These are phyloP conservation scores for Peromyscus eremicus DNA, from an alignment of 2,797 vertebrate genomes.

Conservation along the genomic window DNA sequence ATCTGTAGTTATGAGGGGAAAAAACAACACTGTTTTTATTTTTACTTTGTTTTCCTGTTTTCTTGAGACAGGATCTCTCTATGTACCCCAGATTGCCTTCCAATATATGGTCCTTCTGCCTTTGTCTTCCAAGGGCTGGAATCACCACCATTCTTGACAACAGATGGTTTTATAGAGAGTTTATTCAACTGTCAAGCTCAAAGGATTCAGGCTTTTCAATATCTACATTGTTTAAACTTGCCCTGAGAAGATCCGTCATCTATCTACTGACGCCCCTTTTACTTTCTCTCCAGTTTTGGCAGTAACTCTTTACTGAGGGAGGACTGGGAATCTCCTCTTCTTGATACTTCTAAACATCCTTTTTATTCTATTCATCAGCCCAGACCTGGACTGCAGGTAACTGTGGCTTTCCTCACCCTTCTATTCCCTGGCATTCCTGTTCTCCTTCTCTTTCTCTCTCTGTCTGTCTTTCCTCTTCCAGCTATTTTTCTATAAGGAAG, in stretches of 20 bases:
- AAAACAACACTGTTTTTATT: too few relatives aligned
- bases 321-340: too few relatives aligned
- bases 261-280: neutral
- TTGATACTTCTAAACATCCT: too few relatives aligned
- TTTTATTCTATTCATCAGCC: too few relatives aligned
- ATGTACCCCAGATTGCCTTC: neutral
- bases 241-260: fast-evolving
- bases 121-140: neutral
- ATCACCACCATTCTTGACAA: neutral
- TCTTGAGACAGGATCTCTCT: neutral
- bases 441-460: too few relatives aligned
- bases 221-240: neutral
- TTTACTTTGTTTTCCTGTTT: neutral
- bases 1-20: neutral
- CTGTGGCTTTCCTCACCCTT: too few relatives aligned
- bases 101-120: neutral
- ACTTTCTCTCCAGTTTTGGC: too few relatives aligned
- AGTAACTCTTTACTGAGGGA: too few relatives aligned
- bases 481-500: neutral
- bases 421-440: too few relatives aligned
- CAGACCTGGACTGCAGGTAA: too few relatives aligned
- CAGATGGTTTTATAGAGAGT: neutral
- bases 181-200: neutral
- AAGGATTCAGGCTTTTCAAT: neutral
- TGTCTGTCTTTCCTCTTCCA: neutral